phyloP scores from a whole-genome alignment of 1,140 invertebrate genomes.

The Conus ventricosus region DNA sequence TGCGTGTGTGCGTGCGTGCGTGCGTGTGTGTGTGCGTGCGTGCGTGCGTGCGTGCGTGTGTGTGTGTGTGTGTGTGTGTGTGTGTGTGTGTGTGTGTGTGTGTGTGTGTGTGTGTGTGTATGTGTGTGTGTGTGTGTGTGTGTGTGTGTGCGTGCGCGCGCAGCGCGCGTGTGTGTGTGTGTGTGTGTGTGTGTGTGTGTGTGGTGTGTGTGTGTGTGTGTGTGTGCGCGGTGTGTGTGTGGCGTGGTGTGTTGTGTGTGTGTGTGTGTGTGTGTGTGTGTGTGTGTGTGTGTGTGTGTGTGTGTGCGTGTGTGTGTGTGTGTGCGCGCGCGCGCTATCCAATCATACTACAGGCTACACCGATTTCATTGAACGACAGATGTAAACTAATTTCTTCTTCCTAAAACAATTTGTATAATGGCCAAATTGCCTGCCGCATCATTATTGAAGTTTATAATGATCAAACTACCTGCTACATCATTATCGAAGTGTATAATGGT shows the following conservation, averaged over 20 bases:
- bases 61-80: slow-evolving; percentile 9
- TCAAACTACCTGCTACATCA: too few relatives aligned
- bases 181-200: neutral
- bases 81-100: neutral
- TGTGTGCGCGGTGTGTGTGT: too few relatives aligned
- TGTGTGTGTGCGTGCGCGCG: too few relatives aligned
- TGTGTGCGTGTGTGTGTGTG: too few relatives aligned
- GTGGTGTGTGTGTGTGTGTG: neutral
- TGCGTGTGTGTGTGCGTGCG: slow-evolving; percentile 1
- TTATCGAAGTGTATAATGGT: too few relatives aligned
- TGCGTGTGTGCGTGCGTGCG: slow-evolving; percentile 4
- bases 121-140: neutral
- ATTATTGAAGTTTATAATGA: too few relatives aligned
- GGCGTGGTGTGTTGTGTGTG: neutral
- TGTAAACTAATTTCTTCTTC: too few relatives aligned
- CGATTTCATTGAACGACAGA: too few relatives aligned
- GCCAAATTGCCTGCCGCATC: too few relatives aligned
- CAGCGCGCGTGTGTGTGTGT: slow-evolving; percentile 3
- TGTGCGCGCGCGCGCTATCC: too few relatives aligned
- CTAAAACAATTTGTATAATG: too few relatives aligned
- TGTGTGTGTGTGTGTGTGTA: slow-evolving; percentile 1
- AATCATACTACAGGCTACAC: too few relatives aligned
- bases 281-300: neutral
- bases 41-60: slow-evolving; percentile 11
- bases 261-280: neutral